Conservation (phyloP, 2,888 invertebrate species). For the Eilema depressum region DNA sequence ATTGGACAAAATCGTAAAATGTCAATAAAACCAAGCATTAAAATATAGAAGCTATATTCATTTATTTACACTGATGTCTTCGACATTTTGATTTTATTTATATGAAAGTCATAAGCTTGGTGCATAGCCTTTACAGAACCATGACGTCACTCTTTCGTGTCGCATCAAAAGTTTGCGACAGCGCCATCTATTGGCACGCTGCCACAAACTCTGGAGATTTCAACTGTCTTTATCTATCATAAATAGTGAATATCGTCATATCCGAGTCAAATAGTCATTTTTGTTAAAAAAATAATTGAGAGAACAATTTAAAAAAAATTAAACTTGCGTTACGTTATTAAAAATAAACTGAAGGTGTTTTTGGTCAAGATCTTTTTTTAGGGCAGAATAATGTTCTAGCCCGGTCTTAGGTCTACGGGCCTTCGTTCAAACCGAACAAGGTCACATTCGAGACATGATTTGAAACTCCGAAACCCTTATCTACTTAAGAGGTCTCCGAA, state of each 20-base stretch:
- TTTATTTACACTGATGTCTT: slow-evolving; percentile 46
- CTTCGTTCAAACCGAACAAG: not conserved
- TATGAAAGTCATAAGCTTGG: slow-evolving; percentile 36
- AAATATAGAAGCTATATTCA: slow-evolving; percentile 48
- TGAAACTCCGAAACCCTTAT: not conserved
- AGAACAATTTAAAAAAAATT: slow-evolving; percentile 34
- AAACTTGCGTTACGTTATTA: slow-evolving; percentile 9
- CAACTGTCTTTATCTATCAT: slow-evolving; percentile 2
- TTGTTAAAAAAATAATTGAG: slow-evolving; percentile 29
- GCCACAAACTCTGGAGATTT: slow-evolving; percentile 11
- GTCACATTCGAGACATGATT: slow-evolving; percentile 12
- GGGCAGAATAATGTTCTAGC: not conserved
- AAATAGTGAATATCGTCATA: slow-evolving; percentile 13
- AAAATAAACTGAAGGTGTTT: not conserved
- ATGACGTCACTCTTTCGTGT: not conserved
- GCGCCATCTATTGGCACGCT: slow-evolving; percentile 16
- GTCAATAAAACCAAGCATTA: slow-evolving; percentile 42
- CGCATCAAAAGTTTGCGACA: slow-evolving; percentile 16
- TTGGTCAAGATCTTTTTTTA: not conserved
- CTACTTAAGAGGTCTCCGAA: not conserved
- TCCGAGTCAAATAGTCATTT: slow-evolving; percentile 11
- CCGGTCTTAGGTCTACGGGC: not conserved
- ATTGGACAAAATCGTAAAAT: slow-evolving; percentile 16
- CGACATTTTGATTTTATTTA: slow-evolving; percentile 51
- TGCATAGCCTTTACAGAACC: slow-evolving; percentile 5